A percentile compares a stretch with the other conserved stretches of the same genome.
Conservation (phyloP, 1,140 invertebrate genomes). For the Polyergus mexicanus region DNA sequence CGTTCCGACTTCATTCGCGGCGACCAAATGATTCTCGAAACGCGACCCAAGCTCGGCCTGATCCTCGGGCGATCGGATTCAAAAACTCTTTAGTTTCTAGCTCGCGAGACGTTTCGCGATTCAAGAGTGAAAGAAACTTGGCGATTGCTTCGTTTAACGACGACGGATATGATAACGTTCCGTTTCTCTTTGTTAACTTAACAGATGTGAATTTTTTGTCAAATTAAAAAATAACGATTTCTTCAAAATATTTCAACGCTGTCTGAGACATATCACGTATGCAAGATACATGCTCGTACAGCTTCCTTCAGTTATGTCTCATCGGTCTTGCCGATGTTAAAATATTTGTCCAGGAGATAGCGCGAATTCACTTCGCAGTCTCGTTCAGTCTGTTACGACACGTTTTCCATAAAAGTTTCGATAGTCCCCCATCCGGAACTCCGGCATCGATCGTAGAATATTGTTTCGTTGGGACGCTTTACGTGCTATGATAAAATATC, state of each 20-base stretch:
- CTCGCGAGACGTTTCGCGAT: background rate
- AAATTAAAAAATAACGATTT: too few species aligned
- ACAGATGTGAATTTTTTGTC: too few species aligned
- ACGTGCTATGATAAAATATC: slow-evolving; percentile 39
- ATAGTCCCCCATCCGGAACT: background rate
- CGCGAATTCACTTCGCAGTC: slow-evolving; percentile 24
- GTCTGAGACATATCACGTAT: too few species aligned
- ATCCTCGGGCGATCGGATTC: background rate
- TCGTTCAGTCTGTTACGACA: slow-evolving; percentile 30
- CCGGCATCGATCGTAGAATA: slow-evolving; percentile 33
- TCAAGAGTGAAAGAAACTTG: background rate
- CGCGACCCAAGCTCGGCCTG: background rate
- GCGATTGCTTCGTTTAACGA: background rate
- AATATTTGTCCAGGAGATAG: background rate
- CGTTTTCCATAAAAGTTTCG: slow-evolving; percentile 38
- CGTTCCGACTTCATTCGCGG: slow-evolving; percentile 47
- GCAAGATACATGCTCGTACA: background rate
- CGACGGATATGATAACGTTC: too few species aligned
- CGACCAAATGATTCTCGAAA: slow-evolving; percentile 52
- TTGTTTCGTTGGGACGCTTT: slow-evolving; percentile 36
- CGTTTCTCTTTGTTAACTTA: background rate
- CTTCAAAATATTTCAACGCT: too few species aligned
- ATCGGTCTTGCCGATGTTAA: background rate
- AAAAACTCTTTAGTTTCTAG: background rate
- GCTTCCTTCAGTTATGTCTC: background rate